Percentiles rank a stretch among this genome's conserved stretches.
Conservation (phyloP, 2,888 invertebrate species). For the Apocheima hispidaria region DNA sequence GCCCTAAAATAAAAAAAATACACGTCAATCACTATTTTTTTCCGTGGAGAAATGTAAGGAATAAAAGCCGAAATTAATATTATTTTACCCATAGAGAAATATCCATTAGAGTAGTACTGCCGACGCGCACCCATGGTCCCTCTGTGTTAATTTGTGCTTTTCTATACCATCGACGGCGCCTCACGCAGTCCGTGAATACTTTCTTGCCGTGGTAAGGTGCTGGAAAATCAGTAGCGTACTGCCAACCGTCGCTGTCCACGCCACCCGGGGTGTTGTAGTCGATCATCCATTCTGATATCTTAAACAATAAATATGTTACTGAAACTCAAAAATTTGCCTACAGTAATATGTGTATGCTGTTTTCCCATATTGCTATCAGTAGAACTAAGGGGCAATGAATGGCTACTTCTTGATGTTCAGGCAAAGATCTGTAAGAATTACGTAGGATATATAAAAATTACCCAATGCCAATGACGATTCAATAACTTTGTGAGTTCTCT, state of each 20-base stretch:
- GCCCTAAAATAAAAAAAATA: conserved; percentile 55
- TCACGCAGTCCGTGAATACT: conserved; percentile 95
- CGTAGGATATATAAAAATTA: conserved; percentile 55
- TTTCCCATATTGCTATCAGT: too few relatives aligned
- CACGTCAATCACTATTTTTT: neutral
- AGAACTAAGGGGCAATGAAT: too few relatives aligned
- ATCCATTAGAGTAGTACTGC: conserved; percentile 94
- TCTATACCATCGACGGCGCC: conserved; percentile 93
- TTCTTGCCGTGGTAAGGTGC: conserved; percentile 94
- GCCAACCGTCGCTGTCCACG: conserved; percentile 97
- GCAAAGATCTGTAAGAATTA: neutral
- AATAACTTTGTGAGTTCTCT: conserved; percentile 94
- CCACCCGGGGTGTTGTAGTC: conserved; percentile 96
- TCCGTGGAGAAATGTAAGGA: neutral
- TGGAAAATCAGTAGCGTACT: conserved; percentile 97
- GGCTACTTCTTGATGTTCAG: too few relatives aligned
- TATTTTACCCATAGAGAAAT: conserved; percentile 89
- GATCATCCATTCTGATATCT: conserved; percentile 96
- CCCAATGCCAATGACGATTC: conserved; percentile 96
- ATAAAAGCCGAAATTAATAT: neutral
- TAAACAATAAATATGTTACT: conserved; percentile 33
- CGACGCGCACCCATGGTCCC: conserved; percentile 95
- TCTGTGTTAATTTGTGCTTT: conserved; percentile 93
- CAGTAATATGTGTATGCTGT: too few relatives aligned
- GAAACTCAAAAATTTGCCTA: too few relatives aligned